Evolutionary conservation across 2,888 invertebrate species (phyloP).

Genomic region (Nezara viridula): DNA sequence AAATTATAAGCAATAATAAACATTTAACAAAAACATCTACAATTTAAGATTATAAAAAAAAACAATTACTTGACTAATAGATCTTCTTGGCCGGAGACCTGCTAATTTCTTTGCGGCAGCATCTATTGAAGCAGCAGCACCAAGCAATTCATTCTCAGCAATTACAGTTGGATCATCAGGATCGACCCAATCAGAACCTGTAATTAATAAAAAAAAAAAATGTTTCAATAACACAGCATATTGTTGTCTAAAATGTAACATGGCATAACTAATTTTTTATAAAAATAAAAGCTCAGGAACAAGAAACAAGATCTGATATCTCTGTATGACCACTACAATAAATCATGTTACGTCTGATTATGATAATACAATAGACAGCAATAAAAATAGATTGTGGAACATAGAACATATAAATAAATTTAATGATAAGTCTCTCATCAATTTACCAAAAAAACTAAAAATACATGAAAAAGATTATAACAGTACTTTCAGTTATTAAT

Average conservation of each 20-base stretch:
- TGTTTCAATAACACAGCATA: not conserved
- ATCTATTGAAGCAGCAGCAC: conserved; percentile 98
- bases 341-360: too few relatives aligned
- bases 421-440: too few relatives aligned
- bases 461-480: too few relatives aligned
- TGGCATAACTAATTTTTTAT: not conserved
- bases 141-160: conserved; percentile 96
- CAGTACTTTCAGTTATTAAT: too few relatives aligned
- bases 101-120: conserved; percentile 97
- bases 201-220: conserved; percentile 60
- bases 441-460: too few relatives aligned
- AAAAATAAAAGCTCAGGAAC: not conserved
- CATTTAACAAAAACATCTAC: not conserved
- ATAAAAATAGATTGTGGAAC: too few relatives aligned
- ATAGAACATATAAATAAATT: too few relatives aligned
- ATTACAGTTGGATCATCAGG: conserved; percentile 97
- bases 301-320: too few relatives aligned
- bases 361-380: too few relatives aligned
- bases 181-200: conserved; percentile 93
- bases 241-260: not conserved
- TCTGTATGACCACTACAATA: too few relatives aligned
- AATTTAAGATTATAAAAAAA: not conserved
- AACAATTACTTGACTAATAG: conserved; percentile 77
- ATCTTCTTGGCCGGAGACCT: conserved; percentile 87
- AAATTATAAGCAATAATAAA: not conserved